These are phyloP conservation scores for Girardinichthys multiradiatus DNA, from an alignment of 2,113 vertebrate genomes.

Conservation along the genomic window DNA sequence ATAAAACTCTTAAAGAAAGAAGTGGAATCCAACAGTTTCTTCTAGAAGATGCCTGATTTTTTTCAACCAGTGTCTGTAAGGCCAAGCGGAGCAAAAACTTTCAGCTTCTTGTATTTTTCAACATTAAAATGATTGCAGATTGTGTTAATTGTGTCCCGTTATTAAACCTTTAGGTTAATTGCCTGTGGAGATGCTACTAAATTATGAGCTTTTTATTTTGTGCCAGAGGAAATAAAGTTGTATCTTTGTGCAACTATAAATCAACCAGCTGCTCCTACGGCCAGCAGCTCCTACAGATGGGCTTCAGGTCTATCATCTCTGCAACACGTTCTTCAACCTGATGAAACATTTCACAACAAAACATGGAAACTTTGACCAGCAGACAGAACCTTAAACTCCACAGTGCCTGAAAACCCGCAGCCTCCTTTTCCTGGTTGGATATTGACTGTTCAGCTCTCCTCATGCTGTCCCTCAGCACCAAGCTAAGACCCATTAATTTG, in stretches of 20 bases:
- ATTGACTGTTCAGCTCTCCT: background rate
- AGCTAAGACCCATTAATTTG: no score
- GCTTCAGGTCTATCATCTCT: background rate
- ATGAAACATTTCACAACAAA: background rate
- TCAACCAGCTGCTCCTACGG: background rate
- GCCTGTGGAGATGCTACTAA: no score
- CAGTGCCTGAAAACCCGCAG: conserved; percentile 12
- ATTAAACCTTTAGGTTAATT: no score
- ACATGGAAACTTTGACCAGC: background rate
- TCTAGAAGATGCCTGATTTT: background rate
- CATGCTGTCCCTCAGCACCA: conserved; percentile 2
- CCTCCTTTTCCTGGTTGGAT: conserved; percentile 24
- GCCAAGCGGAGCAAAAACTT: background rate
- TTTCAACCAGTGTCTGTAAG: background rate
- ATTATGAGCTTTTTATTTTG: no score
- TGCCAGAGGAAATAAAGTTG: no score
- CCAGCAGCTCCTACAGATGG: background rate
- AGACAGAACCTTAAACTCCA: conserved; percentile 1
- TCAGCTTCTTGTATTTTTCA: no score
- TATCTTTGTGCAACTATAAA: background rate
- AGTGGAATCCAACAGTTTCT: background rate
- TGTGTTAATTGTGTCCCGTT: no score
- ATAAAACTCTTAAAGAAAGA: background rate
- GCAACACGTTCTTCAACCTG: background rate
- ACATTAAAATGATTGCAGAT: no score